Percentiles rank a stretch among this genome's conserved stretches.
Conservation (phyloP, 2,888 invertebrate species). For the Rotaria magnacalcarata region DNA sequence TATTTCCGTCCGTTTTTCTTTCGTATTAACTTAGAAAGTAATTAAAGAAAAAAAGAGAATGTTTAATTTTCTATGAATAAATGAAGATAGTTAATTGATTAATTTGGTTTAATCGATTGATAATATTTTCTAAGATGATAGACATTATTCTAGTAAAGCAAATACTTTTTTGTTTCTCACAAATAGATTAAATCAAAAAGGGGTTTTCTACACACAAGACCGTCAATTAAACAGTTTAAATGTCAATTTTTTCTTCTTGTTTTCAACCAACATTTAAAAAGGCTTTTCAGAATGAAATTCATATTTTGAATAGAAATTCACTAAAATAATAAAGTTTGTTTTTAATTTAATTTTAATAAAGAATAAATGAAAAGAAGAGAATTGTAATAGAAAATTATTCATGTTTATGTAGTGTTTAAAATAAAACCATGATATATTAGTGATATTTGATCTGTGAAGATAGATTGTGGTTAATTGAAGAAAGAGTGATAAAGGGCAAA, state of each 20-base stretch:
- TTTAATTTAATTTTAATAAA: background rate
- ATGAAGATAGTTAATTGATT: no score
- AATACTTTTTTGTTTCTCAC: no score
- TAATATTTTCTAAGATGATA: background rate
- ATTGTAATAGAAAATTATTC: background rate
- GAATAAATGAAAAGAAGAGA: background rate
- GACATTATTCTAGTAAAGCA: no score
- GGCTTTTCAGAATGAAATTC: background rate
- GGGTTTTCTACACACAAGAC: background rate
- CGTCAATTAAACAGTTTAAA: background rate
- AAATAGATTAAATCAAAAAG: background rate
- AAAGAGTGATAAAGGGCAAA: background rate
- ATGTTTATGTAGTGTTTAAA: background rate
- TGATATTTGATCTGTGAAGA: background rate
- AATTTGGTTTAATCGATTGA: background rate
- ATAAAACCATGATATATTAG: background rate
- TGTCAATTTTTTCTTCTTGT: background rate
- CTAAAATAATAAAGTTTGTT: background rate
- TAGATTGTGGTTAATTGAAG: background rate
- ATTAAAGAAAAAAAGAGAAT: background rate
- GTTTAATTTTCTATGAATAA: no score
- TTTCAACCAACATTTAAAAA: background rate
- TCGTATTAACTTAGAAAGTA: no score
- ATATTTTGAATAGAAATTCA: no score
- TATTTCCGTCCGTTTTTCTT: background rate